Evolutionary conservation across 2,888 invertebrate species (phyloP).

Genomic region (Amiota communis): DNA sequence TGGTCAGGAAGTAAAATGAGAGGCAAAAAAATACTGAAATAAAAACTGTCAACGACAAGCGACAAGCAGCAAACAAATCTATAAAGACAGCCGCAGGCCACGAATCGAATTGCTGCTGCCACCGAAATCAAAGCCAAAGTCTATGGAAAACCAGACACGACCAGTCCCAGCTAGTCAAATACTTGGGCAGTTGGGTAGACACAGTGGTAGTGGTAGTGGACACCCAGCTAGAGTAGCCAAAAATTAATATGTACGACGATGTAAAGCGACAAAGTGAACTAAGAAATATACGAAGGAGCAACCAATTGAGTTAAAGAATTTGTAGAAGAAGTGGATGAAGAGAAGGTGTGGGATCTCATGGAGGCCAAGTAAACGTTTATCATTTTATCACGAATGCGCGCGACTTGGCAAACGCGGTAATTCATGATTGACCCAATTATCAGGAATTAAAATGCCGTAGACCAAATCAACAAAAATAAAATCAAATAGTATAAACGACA

Average conservation of each 20-base stretch:
- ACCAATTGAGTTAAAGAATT: no score
- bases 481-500: slow-evolving; percentile 1
- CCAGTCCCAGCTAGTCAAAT: no score
- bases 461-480: slow-evolving; percentile 38
- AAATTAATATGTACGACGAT: slow-evolving; percentile 13
- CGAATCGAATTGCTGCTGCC: no score
- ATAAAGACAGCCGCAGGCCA: slow-evolving; percentile 8
- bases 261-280: neutral
- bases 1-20: neutral
- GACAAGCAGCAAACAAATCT: slow-evolving; percentile 25
- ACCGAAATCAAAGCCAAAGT: neutral
- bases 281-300: no score
- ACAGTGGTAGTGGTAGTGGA: no score
- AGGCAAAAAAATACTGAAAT: no score
- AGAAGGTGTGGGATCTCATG: no score
- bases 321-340: no score
- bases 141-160: no score
- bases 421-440: slow-evolving; percentile 58
- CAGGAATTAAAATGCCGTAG: slow-evolving; percentile 58
- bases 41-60: slow-evolving; percentile 18
- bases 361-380: slow-evolving; percentile 20
- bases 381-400: slow-evolving; percentile 19
- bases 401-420: slow-evolving; percentile 17
- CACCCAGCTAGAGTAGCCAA: no score
- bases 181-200: no score